Percentiles rank a stretch among this genome's conserved stretches.
Conservation (phyloP, 1,140 invertebrate genomes). For the Cydia strobilella region DNA sequence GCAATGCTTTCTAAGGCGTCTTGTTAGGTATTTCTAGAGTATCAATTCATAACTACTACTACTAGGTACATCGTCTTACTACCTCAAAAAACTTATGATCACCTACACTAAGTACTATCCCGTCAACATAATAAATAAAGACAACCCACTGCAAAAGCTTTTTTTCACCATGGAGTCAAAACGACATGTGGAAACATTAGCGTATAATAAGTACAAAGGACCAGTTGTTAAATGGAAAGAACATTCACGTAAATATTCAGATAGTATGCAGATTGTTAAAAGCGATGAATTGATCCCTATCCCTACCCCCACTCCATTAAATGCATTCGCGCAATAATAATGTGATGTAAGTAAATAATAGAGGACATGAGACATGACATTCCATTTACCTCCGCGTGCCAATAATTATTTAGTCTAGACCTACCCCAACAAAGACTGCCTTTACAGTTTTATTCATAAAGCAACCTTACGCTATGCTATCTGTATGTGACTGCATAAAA, state of each 20-base stretch:
- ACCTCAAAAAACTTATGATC: too few relatives aligned
- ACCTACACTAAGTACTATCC: too few relatives aligned
- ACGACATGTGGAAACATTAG: too few relatives aligned
- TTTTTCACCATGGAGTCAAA: too few relatives aligned
- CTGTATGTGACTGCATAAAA: not conserved
- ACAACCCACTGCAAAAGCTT: too few relatives aligned
- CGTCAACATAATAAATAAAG: too few relatives aligned
- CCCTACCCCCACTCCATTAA: not conserved
- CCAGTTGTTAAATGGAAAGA: too few relatives aligned
- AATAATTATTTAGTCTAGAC: constrained; percentile 39
- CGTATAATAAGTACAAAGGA: too few relatives aligned
- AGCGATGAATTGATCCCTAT: not conserved
- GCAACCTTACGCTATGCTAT: not conserved
- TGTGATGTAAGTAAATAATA: not conserved
- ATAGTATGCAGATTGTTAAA: not conserved
- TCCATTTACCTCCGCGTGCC: constrained; percentile 1
- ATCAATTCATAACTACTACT: too few relatives aligned
- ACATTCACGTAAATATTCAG: not conserved
- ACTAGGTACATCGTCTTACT: too few relatives aligned
- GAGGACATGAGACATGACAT: not conserved
- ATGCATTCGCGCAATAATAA: not conserved
- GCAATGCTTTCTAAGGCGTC: too few relatives aligned
- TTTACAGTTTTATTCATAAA: not conserved
- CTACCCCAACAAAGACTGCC: constrained; percentile 56
- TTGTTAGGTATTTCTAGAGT: too few relatives aligned